A percentile compares a stretch with the other conserved stretches of the same genome.
These are phyloP conservation scores for Cranoglanis bouderius DNA, from an alignment of 2,113 vertebrate genomes.

Conservation along the genomic window DNA sequence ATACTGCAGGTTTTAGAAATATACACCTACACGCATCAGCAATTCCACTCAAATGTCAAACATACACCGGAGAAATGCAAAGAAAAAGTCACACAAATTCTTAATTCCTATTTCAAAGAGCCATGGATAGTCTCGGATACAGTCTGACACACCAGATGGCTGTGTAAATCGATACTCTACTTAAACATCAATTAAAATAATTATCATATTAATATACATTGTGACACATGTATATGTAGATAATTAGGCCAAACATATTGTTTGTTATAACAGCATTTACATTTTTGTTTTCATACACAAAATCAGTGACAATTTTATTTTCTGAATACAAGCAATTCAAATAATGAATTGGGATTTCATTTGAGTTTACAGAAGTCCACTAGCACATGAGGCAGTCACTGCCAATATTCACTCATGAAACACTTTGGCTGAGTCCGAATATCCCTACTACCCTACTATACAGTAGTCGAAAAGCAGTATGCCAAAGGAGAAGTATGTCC, in stretches of 20 bases:
- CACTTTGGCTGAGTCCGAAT: background rate
- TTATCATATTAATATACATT: background rate
- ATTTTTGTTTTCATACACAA: background rate
- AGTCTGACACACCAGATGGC: background rate
- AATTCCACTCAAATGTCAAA: background rate
- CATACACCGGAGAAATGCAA: background rate
- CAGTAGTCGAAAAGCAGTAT: no score
- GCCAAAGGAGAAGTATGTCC: no score
- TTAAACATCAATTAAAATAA: background rate
- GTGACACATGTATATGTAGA: background rate
- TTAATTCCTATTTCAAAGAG: background rate
- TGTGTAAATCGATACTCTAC: background rate
- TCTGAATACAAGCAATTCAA: background rate
- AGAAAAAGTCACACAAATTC: background rate
- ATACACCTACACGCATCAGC: constrained; percentile 13
- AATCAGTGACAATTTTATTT: background rate
- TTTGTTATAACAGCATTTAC: background rate
- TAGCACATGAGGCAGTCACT: background rate
- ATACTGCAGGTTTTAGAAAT: constrained; percentile 5
- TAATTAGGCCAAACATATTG: background rate
- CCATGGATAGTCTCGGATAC: background rate
- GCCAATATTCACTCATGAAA: background rate
- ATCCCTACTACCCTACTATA: no score
- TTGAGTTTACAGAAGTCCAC: background rate
- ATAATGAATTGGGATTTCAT: background rate